These are phyloP conservation scores for Ischnus inquisitorius DNA, from an alignment of 2,888 invertebrate genomes.

Conservation along the genomic window DNA sequence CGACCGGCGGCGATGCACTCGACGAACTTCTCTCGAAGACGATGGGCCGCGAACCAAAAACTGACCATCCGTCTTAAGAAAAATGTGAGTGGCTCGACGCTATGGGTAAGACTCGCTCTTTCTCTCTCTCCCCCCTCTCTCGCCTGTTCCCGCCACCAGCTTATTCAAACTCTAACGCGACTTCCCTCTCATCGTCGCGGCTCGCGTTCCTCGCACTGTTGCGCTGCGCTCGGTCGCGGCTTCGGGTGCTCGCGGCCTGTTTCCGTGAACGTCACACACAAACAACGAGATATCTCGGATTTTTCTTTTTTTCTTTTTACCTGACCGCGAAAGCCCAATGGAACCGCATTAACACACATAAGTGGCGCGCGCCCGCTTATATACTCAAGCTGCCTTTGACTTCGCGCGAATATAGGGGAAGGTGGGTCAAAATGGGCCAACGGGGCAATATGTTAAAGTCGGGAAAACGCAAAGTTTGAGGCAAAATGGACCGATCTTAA, in stretches of 20 bases:
- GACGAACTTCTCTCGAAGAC: slow-evolving; percentile 71
- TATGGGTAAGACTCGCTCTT: slow-evolving; percentile 66
- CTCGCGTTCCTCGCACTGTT: slow-evolving; percentile 31
- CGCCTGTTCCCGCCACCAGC: slow-evolving; percentile 44
- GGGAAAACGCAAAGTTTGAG: too few species aligned
- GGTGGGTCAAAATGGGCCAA: too few species aligned
- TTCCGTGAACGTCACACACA: slow-evolving; percentile 17
- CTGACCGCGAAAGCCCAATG: slow-evolving; percentile 54
- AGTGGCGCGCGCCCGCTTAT: slow-evolving; percentile 53
- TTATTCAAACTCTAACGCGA: slow-evolving; percentile 44
- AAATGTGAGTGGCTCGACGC: slow-evolving; percentile 70
- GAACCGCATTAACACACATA: slow-evolving; percentile 56
- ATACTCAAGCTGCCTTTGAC: slow-evolving; percentile 29
- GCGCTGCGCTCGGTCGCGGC: not conserved
- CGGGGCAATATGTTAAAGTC: too few species aligned
- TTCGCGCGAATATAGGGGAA: too few species aligned
- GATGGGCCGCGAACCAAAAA: slow-evolving; percentile 77
- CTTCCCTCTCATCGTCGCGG: slow-evolving; percentile 19
- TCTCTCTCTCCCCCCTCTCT: too few species aligned
- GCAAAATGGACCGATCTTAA: too few species aligned
- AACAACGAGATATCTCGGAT: slow-evolving; percentile 16
- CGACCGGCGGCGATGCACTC: slow-evolving; percentile 67
- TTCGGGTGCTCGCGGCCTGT: not conserved
- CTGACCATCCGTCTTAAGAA: slow-evolving; percentile 73
- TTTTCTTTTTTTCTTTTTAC: slow-evolving; percentile 14